Base-by-base conservation (phyloP, 2,797 vertebrate genomes). In the Craterocephalus amniculus region DNA sequence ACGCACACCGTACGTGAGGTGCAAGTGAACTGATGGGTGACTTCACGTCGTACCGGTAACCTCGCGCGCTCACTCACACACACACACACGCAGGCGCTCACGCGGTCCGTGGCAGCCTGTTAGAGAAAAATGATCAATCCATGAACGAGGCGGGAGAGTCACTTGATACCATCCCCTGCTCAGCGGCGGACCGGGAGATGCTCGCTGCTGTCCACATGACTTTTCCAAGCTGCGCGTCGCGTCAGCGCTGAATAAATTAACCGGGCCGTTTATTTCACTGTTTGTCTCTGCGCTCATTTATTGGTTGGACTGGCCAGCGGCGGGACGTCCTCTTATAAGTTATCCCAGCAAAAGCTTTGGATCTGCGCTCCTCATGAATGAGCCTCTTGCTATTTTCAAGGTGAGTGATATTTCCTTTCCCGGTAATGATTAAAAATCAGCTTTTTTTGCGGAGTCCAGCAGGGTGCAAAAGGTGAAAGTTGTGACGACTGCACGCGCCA, bases 1-100 rank as follows among this genome's bases (percentile, higher is more conserved):
- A 72, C 78, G 80, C 86, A 63, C 87, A 83, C 65, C 62, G 85
- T 92, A 92, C 92, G 92, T 92, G 91, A 92, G 87, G 80, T 84
- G 92, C 89, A 91, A 92, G 89, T 89, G 89, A 93, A 93, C 92
- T 77, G 89, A 90, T 81, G 84, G 79, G 87, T 88, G 89, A 88
- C 87, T 91, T 89, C 85, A 89, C 87, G 84, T 79, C 81, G 67
- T 80, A 72, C 79, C 70, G 66, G 78, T 26, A 83, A 55, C 58
- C 43, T 56, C 51, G 36, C 62, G 20, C 61, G 13, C 56, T 22
- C 43, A 38, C 24, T n/a, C 61, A 63, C 38, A 40, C 58, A 32
- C 59, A 48, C 20, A 8, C 59, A 49, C 60, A 5, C 60, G 10
- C 20, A 40, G 59, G 5, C 29, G 2, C 29, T 29, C 29, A 29